These are phyloP conservation scores for Acanthochromis polyacanthus DNA, from an alignment of 2,113 vertebrate species.

Conservation along the genomic window DNA sequence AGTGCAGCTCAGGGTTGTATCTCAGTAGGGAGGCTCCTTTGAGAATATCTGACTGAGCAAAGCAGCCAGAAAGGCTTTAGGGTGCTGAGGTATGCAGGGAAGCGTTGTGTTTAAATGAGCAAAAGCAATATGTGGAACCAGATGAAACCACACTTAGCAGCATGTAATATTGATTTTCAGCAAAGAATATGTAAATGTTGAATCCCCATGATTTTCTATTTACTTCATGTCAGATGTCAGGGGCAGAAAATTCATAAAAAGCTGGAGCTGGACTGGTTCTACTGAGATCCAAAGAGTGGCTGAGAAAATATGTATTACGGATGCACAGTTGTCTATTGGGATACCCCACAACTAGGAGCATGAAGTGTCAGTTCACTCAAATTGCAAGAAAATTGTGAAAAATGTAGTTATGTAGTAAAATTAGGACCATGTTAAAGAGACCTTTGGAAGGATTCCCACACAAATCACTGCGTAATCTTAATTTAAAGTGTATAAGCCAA, in stretches of 20 bases:
- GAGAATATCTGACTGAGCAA: slow-evolving; percentile 29
- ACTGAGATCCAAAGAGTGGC: too few species aligned
- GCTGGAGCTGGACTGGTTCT: background rate
- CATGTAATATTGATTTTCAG: slow-evolving; percentile 21
- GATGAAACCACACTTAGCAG: slow-evolving; percentile 1
- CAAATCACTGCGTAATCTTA: background rate
- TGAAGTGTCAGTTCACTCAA: too few species aligned
- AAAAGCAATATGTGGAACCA: background rate
- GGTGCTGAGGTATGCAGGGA: background rate
- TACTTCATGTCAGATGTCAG: background rate
- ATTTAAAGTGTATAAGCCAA: background rate
- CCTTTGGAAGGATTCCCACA: too few species aligned
- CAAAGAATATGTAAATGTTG: slow-evolving; percentile 11
- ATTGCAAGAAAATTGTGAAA: too few species aligned
- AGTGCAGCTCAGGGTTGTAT: slow-evolving; percentile 23
- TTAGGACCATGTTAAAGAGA: too few species aligned
- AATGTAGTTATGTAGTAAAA: too few species aligned
- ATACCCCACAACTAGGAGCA: too few species aligned
- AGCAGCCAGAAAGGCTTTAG: slow-evolving; percentile 11
- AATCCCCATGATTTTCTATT: background rate
- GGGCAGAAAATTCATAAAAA: background rate
- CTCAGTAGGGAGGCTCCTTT: slow-evolving; percentile 17
- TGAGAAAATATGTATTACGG: too few species aligned
- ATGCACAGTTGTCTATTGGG: too few species aligned
- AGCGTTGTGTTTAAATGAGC: slow-evolving; percentile 22